phyloP scores from a whole-genome alignment of 2,888 invertebrate genomes.

The Drosophila helvetica region DNA sequence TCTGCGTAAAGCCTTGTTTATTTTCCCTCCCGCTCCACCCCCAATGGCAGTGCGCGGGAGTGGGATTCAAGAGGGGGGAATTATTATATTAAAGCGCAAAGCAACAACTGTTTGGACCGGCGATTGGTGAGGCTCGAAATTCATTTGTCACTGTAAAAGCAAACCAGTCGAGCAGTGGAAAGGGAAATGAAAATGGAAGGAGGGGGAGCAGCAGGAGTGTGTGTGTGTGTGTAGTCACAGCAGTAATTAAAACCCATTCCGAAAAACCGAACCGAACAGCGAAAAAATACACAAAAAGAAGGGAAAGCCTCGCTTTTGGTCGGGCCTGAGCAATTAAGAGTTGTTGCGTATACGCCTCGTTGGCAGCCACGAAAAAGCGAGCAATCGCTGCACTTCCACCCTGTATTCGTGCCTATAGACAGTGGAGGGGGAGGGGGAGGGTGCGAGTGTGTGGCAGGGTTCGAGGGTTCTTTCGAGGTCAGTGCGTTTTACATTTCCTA shows the following conservation, averaged over 20 bases:
- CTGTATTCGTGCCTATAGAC: not conserved
- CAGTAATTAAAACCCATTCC: conserved; percentile 70
- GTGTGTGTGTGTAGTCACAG: conserved; percentile 27
- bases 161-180: conserved; percentile 22
- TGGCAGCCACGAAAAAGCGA: conserved; percentile 38
- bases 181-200: not conserved
- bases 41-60: not conserved
- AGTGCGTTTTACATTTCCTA: conserved; percentile 52
- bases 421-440: too few relatives aligned
- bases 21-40: not conserved
- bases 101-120: conserved; percentile 20
- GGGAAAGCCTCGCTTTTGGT: conserved; percentile 20
- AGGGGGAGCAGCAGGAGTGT: not conserved
- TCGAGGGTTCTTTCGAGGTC: conserved; percentile 42
- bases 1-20: conserved; percentile 20
- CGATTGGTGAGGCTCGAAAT: conserved; percentile 59
- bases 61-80: not conserved
- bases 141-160: conserved; percentile 64
- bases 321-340: conserved; percentile 68
- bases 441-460: not conserved
- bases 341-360: conserved; percentile 73
- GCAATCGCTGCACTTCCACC: conserved; percentile 24
- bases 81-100: conserved; percentile 15
- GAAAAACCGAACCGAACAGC: conserved; percentile 17
- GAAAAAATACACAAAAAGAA: conserved; percentile 16